Evolutionary conservation across 2,113 vertebrate species (phyloP).

Genomic region (Egretta garzetta): DNA sequence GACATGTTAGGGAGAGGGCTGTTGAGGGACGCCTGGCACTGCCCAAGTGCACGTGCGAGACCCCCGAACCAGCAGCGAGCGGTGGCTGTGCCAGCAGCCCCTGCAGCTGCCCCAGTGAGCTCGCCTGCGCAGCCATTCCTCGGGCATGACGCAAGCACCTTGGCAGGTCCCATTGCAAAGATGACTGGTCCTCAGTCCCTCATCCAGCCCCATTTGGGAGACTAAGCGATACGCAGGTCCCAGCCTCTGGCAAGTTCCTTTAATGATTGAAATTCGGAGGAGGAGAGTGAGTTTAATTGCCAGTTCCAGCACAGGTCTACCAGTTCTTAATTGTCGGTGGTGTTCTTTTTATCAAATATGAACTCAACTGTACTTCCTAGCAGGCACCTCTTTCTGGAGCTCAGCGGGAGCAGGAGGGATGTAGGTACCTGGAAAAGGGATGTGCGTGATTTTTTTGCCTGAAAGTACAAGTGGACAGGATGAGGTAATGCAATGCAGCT

Average conservation of each 20-base stretch:
- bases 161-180: not conserved
- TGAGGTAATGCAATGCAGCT: not conserved
- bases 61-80: not conserved
- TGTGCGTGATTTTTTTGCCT: not conserved
- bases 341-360: conserved; percentile 4
- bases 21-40: not conserved
- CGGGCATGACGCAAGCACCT: accelerated
- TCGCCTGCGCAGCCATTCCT: not conserved
- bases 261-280: not conserved
- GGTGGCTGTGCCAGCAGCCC: not conserved
- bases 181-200: not conserved
- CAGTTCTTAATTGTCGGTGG: not conserved
- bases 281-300: conserved; percentile 18
- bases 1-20: not conserved
- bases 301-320: not conserved
- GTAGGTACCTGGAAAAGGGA: not conserved
- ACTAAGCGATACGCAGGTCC: not conserved
- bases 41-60: not conserved
- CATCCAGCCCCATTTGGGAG: not conserved
- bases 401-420: not conserved
- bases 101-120: not conserved
- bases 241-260: conserved; percentile 11
- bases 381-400: not conserved
- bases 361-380: not conserved
- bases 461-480: not conserved